Evolutionary conservation across 2,797 vertebrate species (phyloP), one percentile per base, ranked within the genome.

Genomic region (Eleutherodactylus coqui): DNA sequence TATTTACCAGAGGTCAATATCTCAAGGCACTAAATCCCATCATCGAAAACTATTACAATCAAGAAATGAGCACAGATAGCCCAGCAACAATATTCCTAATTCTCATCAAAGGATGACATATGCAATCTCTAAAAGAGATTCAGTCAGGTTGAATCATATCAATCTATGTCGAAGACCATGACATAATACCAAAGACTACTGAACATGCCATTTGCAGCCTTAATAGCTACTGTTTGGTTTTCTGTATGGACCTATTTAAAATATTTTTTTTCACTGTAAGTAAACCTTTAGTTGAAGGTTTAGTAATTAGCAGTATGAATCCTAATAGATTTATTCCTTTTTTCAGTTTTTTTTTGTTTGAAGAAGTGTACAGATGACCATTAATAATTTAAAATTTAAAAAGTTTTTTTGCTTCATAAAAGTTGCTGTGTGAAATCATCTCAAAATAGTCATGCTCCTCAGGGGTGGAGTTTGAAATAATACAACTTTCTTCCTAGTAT

Each of bases 1-100:
- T 86, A 86, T 86, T 86, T 86, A 82, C 78, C 70, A 79, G 77
- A 75, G 78, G 78, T 75, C 58, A 81, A 27, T 75, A 49, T 49
- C 70, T 81, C 24, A 38, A 4, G 78, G 85, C 67, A 81, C 32
- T 75, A 64, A 81, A 60, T 53, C 55, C 67, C 75, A 70, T 86
- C 80, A 86, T 86, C 78, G 38, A 86, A 86, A 81, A 67, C 85
- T 62, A 86, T 86, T 86, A 86, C 51, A 77, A 77, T 82, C 85
- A 86, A 78, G 75, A 69, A 45, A 67, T 86, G 85, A 83, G 32
- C 85, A 77, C 53, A 76, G 58, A 86, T 82, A 76, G 72, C 79
- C 85, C 64, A 17, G 45, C 29, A 83, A 86, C 79, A 83, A 53
- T 82, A 64, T 77, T 86, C 38, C 73, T 72, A 86, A 83, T 86